Evolutionary conservation across 2,888 invertebrate species (phyloP), one percentile per base, ranked within the genome.

Genomic region (Heliconius sara): DNA sequence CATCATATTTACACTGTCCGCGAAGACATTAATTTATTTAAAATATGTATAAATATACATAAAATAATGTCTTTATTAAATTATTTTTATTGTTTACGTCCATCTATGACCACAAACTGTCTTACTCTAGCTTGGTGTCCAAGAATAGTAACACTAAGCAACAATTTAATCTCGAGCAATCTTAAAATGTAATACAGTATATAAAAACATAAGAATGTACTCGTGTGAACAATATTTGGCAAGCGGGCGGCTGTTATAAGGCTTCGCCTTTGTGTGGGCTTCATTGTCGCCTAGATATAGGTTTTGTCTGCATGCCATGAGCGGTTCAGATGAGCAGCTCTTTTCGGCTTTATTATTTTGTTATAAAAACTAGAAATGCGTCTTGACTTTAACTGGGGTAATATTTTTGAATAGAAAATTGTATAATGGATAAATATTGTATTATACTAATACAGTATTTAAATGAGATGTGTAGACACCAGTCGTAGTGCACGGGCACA

Each of bases 191-290:
- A 16, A 63, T 47, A 30, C n/a, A 63, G 6, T 83, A 81, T 52
- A n/a, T 27, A 71, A 83, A 84, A 87, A 60, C 80, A 83, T 90
- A 92, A 86, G 84, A 85, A 75, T 82, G 80, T 81, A 88, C 84
- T 91, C 78, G 87, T 79, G 78, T 87, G 86, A 79, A 66, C 60
- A 73, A 73, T 68, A 47, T 30, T 60, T 70, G 57, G 30, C 52
- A 74, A 79, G 76, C 76, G 73, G 52, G 57, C 79, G 78, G 88
- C 89, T 89, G 88, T 89, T 89, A 87, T 90, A 91, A 89, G 91
- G 92, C 88, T 93, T 93, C 92, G 85, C 85, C 85, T 86, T 88
- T 87, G 86, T 86, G 83, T 83, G 88, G 91, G 90, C 89, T 91
- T 92, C 89, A 88, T 88, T 88, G 89, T 88, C 87, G 87, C 87